phyloP scores from a whole-genome alignment of 37 sponge, comb jelly and placozoan genomes.

The Axinella damicornis region DNA sequence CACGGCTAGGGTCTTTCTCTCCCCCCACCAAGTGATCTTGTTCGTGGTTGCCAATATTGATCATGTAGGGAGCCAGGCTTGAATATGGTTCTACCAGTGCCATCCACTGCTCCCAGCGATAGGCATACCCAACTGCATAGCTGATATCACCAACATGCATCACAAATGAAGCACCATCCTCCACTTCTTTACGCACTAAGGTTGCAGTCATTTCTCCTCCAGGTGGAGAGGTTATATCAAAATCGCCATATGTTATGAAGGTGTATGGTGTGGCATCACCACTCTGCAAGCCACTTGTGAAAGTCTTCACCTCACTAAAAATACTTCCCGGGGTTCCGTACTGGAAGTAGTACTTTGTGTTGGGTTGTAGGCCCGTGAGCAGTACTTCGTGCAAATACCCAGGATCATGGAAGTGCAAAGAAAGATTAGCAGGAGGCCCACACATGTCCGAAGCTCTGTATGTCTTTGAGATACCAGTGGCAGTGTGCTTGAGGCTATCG shows the following conservation, averaged over 20 bases:
- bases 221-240: constrained; percentile 35
- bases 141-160: constrained; percentile 68
- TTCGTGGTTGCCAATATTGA: constrained; percentile 57
- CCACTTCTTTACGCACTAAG: constrained; percentile 20
- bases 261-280: constrained; percentile 17
- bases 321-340: constrained; percentile 13
- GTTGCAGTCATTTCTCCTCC: constrained; percentile 13
- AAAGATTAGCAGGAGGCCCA: constrained; percentile 51
- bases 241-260: constrained; percentile 64
- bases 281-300: constrained; percentile 4
- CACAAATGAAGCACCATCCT: constrained; percentile 25
- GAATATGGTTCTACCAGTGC: constrained; percentile 46
- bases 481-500: not conserved
- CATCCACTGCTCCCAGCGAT: constrained; percentile 69
- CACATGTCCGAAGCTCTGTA: constrained; percentile 66
- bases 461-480: constrained; percentile 49
- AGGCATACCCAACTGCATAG: constrained; percentile 60
- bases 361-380: constrained; percentile 39
- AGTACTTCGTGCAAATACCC: constrained; percentile 69
- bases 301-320: constrained; percentile 40
- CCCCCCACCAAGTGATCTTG: constrained; percentile 28
- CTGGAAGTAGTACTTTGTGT: constrained; percentile 50
- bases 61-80: constrained; percentile 45
- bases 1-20: constrained; percentile 56
- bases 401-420: constrained; percentile 38